These are phyloP conservation scores for Dasypus novemcinctus DNA, from an alignment of 2,113 vertebrate genomes.

Conservation along the genomic window DNA sequence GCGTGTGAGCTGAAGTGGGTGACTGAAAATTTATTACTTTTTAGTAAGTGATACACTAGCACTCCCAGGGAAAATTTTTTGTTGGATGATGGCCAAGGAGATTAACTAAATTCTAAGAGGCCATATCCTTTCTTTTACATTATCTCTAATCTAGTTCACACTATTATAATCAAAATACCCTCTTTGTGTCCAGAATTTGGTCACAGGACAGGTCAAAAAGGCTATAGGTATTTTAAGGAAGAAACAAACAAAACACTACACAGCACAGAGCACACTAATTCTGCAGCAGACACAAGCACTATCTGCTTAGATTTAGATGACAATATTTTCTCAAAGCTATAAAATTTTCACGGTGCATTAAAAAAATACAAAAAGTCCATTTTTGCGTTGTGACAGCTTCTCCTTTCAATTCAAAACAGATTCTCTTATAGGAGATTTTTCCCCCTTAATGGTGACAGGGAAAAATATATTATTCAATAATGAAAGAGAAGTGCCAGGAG, in stretches of 20 bases:
- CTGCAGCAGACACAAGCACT: constrained; percentile 55
- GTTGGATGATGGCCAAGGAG: constrained; percentile 81
- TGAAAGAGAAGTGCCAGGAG: background rate
- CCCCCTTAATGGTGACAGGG: background rate
- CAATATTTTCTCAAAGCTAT: constrained; percentile 70
- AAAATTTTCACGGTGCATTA: constrained; percentile 75
- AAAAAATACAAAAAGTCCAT: constrained; percentile 65
- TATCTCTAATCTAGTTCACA: constrained; percentile 79
- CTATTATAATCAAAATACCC: constrained; percentile 78
- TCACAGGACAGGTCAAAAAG: constrained; percentile 62
- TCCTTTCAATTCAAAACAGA: constrained; percentile 64
- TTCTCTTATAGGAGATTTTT: background rate
- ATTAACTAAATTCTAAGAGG: constrained; percentile 74
- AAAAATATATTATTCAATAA: background rate
- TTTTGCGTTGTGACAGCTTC: constrained; percentile 62
- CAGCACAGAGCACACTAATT: constrained; percentile 51
- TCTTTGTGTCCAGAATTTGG: constrained; percentile 74
- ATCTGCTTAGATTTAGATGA: constrained; percentile 63
- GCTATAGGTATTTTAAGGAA: constrained; percentile 72
- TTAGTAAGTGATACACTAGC: constrained; percentile 71
- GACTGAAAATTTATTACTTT: constrained; percentile 77
- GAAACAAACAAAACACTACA: constrained; percentile 40
- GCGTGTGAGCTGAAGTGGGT: constrained; percentile 62
- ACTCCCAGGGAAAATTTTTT: constrained; percentile 78
- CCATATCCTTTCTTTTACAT: constrained; percentile 77